phyloP scores from a whole-genome alignment of 2,113 vertebrate genomes.

The Chaenogobius annularis region DNA sequence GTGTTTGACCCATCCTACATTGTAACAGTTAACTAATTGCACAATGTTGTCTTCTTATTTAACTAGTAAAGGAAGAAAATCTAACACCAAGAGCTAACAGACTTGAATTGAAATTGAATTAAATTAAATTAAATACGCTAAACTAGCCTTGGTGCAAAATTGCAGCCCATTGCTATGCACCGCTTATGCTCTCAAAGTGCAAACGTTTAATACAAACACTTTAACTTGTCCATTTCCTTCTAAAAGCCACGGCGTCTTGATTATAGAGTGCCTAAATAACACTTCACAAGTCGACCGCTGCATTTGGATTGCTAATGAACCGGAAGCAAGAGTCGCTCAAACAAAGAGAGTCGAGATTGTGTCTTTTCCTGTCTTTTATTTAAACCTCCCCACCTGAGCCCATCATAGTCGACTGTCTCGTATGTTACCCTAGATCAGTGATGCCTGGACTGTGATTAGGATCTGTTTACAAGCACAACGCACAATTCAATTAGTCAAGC shows the following conservation, averaged over 20 bases:
- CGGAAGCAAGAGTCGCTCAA: constrained; percentile 12
- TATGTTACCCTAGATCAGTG: constrained; percentile 14
- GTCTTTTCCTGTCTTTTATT: constrained; percentile 5
- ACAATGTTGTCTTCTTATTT: background rate
- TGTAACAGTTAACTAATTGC: too few relatives aligned
- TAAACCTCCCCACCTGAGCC: background rate
- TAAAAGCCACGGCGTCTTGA: constrained; percentile 29
- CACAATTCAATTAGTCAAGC: constrained; percentile 56
- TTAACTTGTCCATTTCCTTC: constrained; percentile 20
- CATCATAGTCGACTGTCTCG: background rate
- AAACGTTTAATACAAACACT: constrained; percentile 36
- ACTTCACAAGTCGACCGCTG: constrained; percentile 25
- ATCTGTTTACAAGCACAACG: constrained; percentile 18
- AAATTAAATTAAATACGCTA: background rate
- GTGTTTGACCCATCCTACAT: too few relatives aligned
- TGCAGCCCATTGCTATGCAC: constrained; percentile 34
- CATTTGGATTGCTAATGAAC: constrained; percentile 42
- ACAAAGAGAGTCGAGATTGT: background rate
- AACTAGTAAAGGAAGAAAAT: background rate
- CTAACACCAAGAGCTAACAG: background rate
- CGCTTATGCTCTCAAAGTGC: constrained; percentile 7
- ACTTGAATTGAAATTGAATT: too few relatives aligned
- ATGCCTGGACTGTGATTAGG: constrained; percentile 48
- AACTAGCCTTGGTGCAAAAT: background rate
- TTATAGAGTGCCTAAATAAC: constrained; percentile 29